Percentiles rank a stretch among this genome's conserved stretches.
Evolutionary conservation across 2,888 invertebrate genomes (phyloP).

Genomic region (Pegoplata infirma): DNA sequence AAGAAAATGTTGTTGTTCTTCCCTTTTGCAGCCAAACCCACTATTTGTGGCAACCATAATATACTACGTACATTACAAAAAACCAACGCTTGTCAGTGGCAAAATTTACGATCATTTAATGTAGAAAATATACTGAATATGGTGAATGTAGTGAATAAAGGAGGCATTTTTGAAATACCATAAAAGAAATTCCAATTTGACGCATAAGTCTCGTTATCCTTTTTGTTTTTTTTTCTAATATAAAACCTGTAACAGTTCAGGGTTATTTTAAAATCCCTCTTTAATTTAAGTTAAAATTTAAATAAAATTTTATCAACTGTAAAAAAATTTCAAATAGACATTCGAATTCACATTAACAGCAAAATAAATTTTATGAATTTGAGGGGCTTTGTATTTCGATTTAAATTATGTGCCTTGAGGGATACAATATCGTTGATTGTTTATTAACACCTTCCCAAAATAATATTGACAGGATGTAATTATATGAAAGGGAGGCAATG

Average conservation of each 20-base stretch:
- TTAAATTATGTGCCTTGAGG: constrained; percentile 39
- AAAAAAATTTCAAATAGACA: constrained; percentile 18
- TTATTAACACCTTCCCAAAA: constrained; percentile 50
- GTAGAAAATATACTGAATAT: neutral
- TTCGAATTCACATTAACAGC: neutral
- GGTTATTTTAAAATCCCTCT: neutral
- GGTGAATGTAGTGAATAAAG: neutral
- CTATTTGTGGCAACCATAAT: constrained; percentile 25
- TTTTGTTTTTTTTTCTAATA: neutral
- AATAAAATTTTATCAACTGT: constrained; percentile 36
- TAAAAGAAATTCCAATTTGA: constrained; percentile 44
- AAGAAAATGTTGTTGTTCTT: constrained; percentile 19
- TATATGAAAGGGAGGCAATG: constrained; percentile 45
- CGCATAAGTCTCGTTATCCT: constrained; percentile 26
- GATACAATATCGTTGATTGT: constrained; percentile 45
- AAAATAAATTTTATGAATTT: neutral
- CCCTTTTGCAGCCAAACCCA: constrained; percentile 40
- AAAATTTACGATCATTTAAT: constrained; percentile 64
- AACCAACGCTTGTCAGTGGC: constrained; percentile 64
- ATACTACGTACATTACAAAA: constrained; percentile 1
- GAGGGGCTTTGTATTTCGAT: neutral
- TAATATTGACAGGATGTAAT: constrained; percentile 55
- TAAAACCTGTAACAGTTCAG: too few relatives aligned
- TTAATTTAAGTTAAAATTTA: constrained; percentile 18
- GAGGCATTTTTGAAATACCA: constrained; percentile 50